phyloP scores from a whole-genome alignment of 1,140 invertebrate species.

The Trachymyrmex septentrionalis region DNA sequence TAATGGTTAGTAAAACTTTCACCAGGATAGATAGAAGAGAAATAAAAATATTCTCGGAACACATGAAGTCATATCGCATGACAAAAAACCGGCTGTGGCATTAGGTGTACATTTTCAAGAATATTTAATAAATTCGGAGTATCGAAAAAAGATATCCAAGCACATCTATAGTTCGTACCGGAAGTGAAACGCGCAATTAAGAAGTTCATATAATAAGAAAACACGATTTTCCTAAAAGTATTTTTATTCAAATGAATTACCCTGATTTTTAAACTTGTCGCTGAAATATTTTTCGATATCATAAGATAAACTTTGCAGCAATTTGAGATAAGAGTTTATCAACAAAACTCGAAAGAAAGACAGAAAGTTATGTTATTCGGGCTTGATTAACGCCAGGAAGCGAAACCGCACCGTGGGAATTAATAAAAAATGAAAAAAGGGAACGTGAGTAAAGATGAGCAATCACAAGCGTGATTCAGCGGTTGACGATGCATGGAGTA shows the following conservation, averaged over 20 bases:
- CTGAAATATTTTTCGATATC: conserved; percentile 8
- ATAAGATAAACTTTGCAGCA: background rate
- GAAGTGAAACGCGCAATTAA: background rate
- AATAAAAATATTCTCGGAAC: conserved; percentile 16
- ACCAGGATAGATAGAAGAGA: background rate
- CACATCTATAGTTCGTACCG: background rate
- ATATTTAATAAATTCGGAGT: conserved; percentile 29
- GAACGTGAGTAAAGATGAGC: conserved; percentile 75
- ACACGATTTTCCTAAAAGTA: background rate
- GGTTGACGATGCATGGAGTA: conserved; percentile 74
- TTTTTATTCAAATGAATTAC: background rate
- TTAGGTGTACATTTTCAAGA: background rate
- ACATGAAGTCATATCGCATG: background rate
- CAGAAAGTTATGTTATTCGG: background rate
- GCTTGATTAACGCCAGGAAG: background rate
- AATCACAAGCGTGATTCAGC: conserved; percentile 76
- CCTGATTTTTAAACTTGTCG: background rate
- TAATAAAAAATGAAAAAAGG: conserved; percentile 56
- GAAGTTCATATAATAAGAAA: background rate
- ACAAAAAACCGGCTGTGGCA: conserved; percentile 7
- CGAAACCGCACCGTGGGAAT: conserved; percentile 4
- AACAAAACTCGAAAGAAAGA: background rate
- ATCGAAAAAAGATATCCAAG: background rate
- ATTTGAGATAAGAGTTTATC: background rate
- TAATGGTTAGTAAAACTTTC: too few relatives aligned